These are phyloP conservation scores for Myopa testacea DNA, from an alignment of 2,888 invertebrate species.

Conservation along the genomic window DNA sequence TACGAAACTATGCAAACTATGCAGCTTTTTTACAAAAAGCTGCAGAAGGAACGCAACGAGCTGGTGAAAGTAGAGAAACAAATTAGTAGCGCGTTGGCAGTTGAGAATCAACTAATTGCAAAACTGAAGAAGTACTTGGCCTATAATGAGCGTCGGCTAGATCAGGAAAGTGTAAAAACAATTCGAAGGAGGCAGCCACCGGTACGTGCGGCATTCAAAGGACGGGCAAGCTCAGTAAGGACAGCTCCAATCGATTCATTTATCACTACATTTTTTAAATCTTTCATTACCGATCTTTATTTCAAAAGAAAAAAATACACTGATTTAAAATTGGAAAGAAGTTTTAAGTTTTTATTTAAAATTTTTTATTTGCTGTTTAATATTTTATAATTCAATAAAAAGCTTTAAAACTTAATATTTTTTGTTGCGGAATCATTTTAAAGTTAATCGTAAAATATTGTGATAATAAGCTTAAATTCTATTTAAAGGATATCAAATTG, in stretches of 20 bases:
- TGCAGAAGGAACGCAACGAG: conserved; percentile 19
- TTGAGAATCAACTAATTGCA: conserved; percentile 44
- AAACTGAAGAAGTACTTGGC: conserved; percentile 46
- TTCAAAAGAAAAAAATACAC: background rate
- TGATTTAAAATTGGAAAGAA: too few species aligned
- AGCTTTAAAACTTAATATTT: too few species aligned
- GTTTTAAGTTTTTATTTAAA: too few species aligned
- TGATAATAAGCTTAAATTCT: too few species aligned
- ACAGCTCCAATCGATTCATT: background rate
- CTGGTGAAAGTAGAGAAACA: conserved; percentile 32
- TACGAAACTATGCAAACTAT: conserved; percentile 30
- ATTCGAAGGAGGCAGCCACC: conserved; percentile 33
- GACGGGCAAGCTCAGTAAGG: background rate
- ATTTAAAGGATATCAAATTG: too few species aligned
- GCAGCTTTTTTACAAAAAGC: too few species aligned
- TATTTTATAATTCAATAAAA: background rate
- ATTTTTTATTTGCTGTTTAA: background rate
- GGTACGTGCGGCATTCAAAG: background rate
- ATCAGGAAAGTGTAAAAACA: conserved; percentile 39
- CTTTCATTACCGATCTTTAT: background rate
- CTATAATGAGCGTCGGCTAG: conserved; percentile 46
- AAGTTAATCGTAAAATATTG: too few species aligned
- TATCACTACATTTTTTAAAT: background rate
- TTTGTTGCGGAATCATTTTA: too few species aligned
- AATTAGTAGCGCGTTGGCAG: conserved; percentile 29